Base-by-base conservation (phyloP, 1,140 invertebrate species). In the Hyphantria cunea region DNA sequence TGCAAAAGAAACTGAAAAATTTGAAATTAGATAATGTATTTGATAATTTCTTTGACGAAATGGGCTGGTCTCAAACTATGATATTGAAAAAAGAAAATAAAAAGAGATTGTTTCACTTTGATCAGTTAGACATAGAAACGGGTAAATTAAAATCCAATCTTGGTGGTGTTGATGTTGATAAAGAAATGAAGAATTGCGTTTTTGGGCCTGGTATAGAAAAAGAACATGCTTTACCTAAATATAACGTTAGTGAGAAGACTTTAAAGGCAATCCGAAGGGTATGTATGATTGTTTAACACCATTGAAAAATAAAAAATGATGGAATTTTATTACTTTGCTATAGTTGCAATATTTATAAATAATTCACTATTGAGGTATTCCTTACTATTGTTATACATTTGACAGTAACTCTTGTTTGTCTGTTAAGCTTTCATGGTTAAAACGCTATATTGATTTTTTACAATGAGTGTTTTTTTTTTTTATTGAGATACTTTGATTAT, bases 121-220 rank as follows among this genome's bases (percentile, higher is more conserved):
- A 86, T 3, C 82, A 91, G 41, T 76, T 90, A 39, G 89, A 92
- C 55, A 51, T 89, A 60, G 84, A 92, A 51, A 91, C 80, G n/a
- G 91, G 90, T 0, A 86, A 82, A 63, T 69, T 92, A 4, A 89
- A 91, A 47, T 86, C 90, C 2, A 84, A 86, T 48, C 67, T 92
- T 11, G 81, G 89, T 44, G 66, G 74, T 37, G 77, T 90, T 7
- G 92, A 95, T 87, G 75, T 94, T 52, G 92, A 92, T 31, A 82
- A 92, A 60, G 76, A 93, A 63, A 86, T 95, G 85, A 79, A 94
- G 65, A 95, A 94, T 56, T 94, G 94, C 33, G 92, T 94, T 7
- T 76, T 95, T 3, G 92, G 91, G 34, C 91, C 94, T 7, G 95
- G 93, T 17, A 93, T 96, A 74, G 95, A 96, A 73, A 92, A 93